Percentiles rank a stretch among this genome's conserved stretches.
These are phyloP conservation scores for Heliocidaris tuberculata DNA, from an alignment of 35 echinoderm and acorn worm genomes.

Conservation along the genomic window DNA sequence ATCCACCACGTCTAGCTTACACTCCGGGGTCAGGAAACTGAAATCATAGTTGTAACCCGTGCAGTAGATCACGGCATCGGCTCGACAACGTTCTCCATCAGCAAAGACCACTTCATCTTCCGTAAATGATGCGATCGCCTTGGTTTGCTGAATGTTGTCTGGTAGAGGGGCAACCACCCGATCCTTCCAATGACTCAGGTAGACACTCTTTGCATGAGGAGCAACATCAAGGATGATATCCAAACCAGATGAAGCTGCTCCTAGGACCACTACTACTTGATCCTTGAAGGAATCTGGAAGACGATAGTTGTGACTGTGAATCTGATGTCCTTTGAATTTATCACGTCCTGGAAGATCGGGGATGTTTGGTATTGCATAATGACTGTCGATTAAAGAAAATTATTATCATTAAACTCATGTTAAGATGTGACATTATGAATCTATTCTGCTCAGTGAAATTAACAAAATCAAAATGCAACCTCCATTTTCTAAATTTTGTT, in stretches of 20 bases:
- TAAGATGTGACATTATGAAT: too few species aligned
- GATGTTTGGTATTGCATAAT: constrained; percentile 78
- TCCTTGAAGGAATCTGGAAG: constrained; percentile 70
- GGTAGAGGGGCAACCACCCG: constrained; percentile 47
- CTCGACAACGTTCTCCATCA: constrained; percentile 49
- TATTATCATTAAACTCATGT: too few species aligned
- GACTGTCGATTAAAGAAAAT: constrained; percentile 34
- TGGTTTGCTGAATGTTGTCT: constrained; percentile 57
- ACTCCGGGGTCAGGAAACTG: constrained; percentile 73
- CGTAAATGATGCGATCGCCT: constrained; percentile 37
- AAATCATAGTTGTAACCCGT: constrained; percentile 83
- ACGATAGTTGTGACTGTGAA: constrained; percentile 84
- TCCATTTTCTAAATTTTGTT: too few species aligned
- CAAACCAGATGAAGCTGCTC: constrained; percentile 74
- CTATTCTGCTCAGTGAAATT: too few species aligned
- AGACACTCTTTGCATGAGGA: constrained; percentile 51
- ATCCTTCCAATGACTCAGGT: constrained; percentile 65
- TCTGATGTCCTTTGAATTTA: constrained; percentile 58
- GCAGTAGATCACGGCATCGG: constrained; percentile 81
- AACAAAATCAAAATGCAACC: too few species aligned
- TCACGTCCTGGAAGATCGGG: constrained; percentile 68
- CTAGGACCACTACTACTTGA: constrained; percentile 61
- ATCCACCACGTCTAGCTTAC: constrained; percentile 54
- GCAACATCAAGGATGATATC: constrained; percentile 75
- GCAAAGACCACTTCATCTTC: constrained; percentile 43